These are phyloP conservation scores for Dioctria linearis DNA, from an alignment of 2,888 invertebrate genomes.

Conservation along the genomic window DNA sequence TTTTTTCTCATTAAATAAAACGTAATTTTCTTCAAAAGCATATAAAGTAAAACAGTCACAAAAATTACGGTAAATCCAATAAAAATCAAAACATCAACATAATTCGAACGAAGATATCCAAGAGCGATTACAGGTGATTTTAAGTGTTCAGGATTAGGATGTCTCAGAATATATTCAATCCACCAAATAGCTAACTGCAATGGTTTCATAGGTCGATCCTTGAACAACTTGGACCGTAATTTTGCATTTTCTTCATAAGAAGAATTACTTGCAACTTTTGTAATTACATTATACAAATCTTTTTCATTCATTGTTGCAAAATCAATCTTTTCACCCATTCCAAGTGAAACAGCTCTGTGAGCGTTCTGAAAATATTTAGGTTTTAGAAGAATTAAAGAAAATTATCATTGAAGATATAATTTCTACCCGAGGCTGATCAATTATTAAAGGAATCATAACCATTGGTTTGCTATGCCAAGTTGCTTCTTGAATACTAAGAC, in stretches of 20 bases:
- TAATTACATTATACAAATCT: constrained; percentile 56
- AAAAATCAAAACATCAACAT: constrained; percentile 64
- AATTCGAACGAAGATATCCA: constrained; percentile 69
- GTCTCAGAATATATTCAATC: constrained; percentile 75
- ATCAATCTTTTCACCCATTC: constrained; percentile 60
- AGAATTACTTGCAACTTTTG: constrained; percentile 58
- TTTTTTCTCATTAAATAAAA: too few relatives aligned
- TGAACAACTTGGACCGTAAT: constrained; percentile 69
- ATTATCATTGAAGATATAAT: not conserved
- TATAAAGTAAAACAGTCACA: not conserved
- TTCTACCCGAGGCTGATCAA: constrained; percentile 63
- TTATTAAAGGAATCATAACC: constrained; percentile 64
- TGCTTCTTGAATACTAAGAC: constrained; percentile 66
- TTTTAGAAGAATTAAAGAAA: not conserved
- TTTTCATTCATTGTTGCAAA: constrained; percentile 58
- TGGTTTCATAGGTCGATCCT: constrained; percentile 73
- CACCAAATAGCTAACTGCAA: constrained; percentile 75
- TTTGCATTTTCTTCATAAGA: constrained; percentile 64
- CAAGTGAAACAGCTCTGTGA: constrained; percentile 53
- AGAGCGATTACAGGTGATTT: constrained; percentile 68
- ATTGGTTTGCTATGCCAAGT: constrained; percentile 65
- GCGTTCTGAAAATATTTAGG: constrained; percentile 49
- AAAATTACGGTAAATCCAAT: not conserved
- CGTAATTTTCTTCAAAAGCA: too few relatives aligned
- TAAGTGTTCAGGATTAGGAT: constrained; percentile 73